Base-by-base conservation (phyloP, 2,113 vertebrate species). In the Dasyornis broadbenti region DNA sequence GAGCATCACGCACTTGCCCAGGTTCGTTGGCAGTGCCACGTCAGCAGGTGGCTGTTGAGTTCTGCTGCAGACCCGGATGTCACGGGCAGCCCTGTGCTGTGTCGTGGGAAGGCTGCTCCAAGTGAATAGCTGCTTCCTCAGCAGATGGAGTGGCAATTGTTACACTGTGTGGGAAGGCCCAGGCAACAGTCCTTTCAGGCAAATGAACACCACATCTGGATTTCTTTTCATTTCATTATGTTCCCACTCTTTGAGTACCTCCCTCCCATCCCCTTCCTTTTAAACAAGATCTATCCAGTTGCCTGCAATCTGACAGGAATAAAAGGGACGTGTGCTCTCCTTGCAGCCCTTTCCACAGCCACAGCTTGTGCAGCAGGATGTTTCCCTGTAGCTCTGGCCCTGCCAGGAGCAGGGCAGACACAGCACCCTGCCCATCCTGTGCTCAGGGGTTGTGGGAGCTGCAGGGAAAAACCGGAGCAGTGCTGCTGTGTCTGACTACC, bases 151-250 rank as follows among this genome's bases (percentile, higher is more conserved):
- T 6, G 42, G 54, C 68, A 31, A 42, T 40, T 63, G 86, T 63
- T 63, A 30, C 6, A 4, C 69, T 59, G 82, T 6, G 0, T 88
- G 76, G 87, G 81, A 86, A 91, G 68, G 76, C 80, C 17, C 37
- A 44, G 85, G 50, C 73, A 61, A 31, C 13, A 18, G 42, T 45
- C 65, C 60, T 94, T 91, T 70, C 88, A 87, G 77, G 42, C 39
- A 92, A 75, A 50, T 24, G 52, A 87, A 50, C 61, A 64, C 35
- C 61, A 93, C 82, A 92, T 87, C 73, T 94, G 90, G 64, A 93
- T 78, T 87, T 61, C 92, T 79, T 93, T 94, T 87, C 50, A 87
- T 75, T 83, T 86, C 65, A 63, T 87, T 90, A n/a, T 66, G 57
- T 57, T 90, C 70, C 78, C 47, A 13, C 60, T 61, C 69, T 86